phyloP scores from a whole-genome alignment of 1,140 invertebrate genomes.

The Scaptomyza pallida region DNA sequence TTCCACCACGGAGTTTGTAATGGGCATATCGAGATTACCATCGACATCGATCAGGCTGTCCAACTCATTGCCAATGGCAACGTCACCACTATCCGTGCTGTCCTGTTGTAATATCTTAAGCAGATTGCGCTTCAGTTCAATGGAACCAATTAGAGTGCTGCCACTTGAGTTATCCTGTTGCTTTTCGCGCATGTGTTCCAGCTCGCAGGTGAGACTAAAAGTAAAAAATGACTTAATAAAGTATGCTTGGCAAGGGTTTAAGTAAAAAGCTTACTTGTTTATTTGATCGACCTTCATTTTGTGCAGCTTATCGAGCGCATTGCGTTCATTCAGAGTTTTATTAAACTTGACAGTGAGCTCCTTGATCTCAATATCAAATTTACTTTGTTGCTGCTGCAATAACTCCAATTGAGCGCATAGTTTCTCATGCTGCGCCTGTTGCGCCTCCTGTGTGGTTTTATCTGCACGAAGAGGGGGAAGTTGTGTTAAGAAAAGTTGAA shows the following conservation, averaged over 20 bases:
- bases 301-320: constrained; percentile 76
- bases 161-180: constrained; percentile 38
- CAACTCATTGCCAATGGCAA: constrained; percentile 51
- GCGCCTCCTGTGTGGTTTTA: constrained; percentile 70
- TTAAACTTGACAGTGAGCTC: constrained; percentile 62
- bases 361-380: constrained; percentile 68
- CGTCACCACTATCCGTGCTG: constrained; percentile 52
- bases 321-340: constrained; percentile 70
- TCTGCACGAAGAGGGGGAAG: constrained; percentile 36
- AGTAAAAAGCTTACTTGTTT: constrained; percentile 43
- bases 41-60: constrained; percentile 75
- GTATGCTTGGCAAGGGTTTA: background rate
- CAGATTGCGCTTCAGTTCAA: constrained; percentile 69
- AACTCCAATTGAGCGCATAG: constrained; percentile 57
- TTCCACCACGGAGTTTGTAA: constrained; percentile 67
- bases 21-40: constrained; percentile 41
- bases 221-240: background rate
- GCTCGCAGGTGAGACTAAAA: constrained; percentile 64
- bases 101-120: constrained; percentile 73
- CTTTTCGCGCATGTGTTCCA: constrained; percentile 69
- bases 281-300: constrained; percentile 82
- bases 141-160: constrained; percentile 47
- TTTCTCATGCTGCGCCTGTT: constrained; percentile 68
- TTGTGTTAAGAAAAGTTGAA: background rate
- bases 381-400: constrained; percentile 59